Percentiles rank a stretch among this genome's conserved stretches.
Conservation (phyloP, 2,888 invertebrate species). For the Acleris literana region DNA sequence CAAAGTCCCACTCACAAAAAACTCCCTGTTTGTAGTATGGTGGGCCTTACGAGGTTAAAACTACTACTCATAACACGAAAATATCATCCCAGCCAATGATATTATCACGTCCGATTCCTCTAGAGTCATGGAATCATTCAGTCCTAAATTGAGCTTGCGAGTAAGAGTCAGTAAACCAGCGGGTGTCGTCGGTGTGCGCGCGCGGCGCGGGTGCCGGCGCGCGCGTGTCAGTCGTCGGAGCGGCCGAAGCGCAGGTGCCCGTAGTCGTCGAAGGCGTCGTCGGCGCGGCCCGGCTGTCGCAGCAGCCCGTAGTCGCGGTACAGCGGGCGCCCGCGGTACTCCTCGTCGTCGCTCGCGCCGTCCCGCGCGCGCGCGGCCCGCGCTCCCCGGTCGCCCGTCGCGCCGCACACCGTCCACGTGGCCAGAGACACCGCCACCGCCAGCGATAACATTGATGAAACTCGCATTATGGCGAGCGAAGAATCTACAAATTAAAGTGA, state of each 20-base stretch:
- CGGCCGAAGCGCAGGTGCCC: conserved; percentile 89
- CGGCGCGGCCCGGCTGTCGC: conserved; percentile 68
- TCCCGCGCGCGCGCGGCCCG: conserved; percentile 45
- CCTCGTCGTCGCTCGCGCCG: conserved; percentile 46
- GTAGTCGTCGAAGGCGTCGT: conserved; percentile 89
- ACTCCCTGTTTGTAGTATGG: too few relatives aligned
- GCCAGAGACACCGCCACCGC: conserved; percentile 54
- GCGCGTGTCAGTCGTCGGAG: conserved; percentile 74
- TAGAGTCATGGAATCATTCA: too few relatives aligned
- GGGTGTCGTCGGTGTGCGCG: conserved; percentile 41
- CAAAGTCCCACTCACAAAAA: too few relatives aligned
- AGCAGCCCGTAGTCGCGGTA: conserved; percentile 86
- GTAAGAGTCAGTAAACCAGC: conserved; percentile 16
- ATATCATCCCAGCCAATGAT: conserved; percentile 66
- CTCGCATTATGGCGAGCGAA: conserved; percentile 55
- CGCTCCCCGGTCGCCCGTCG: conserved; percentile 56
- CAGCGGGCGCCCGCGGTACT: conserved; percentile 52
- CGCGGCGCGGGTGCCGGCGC: conserved; percentile 33
- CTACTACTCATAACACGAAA: conserved; percentile 46
- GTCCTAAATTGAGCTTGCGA: neutral
- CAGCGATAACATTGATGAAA: conserved; percentile 56
- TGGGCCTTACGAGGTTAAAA: too few relatives aligned
- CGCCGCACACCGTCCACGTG: conserved; percentile 56
- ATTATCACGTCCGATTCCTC: conserved; percentile 50
- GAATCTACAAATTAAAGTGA: neutral